These are phyloP conservation scores for Callyntrura sp. DNA, from an alignment of 2,888 invertebrate genomes.

Conservation along the genomic window DNA sequence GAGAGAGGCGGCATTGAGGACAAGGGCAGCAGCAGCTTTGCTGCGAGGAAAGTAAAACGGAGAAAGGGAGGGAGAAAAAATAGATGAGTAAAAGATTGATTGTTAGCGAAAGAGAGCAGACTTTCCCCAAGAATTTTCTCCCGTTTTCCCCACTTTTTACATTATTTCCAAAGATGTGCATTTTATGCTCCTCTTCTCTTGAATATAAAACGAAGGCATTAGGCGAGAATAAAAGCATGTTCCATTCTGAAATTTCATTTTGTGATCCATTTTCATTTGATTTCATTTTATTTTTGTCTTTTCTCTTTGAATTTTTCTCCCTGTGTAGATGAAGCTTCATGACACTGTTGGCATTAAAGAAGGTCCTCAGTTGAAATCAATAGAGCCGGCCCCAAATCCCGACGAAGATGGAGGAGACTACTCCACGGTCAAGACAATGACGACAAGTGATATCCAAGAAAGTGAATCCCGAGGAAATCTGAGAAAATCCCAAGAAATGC, in stretches of 20 bases:
- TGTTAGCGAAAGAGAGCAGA: constrained; percentile 56
- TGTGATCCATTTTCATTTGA: not conserved
- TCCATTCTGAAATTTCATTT: constrained; percentile 58
- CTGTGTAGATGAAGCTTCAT: constrained; percentile 71
- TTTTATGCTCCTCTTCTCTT: constrained; percentile 28
- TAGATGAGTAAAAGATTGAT: constrained; percentile 70
- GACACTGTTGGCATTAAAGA: constrained; percentile 70
- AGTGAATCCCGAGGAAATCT: constrained; percentile 59
- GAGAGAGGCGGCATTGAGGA: not conserved
- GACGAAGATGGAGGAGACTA: constrained; percentile 21
- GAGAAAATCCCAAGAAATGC: constrained; percentile 54
- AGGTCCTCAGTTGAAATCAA: constrained; percentile 74
- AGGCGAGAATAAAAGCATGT: not conserved
- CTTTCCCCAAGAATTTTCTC: not conserved
- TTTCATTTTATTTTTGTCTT: constrained; percentile 51
- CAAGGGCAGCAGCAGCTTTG: not conserved
- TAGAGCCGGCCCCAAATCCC: constrained; percentile 69
- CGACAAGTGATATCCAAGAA: constrained; percentile 42
- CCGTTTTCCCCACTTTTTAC: not conserved
- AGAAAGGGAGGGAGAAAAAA: constrained; percentile 10
- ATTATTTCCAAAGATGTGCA: not conserved
- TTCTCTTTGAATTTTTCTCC: constrained; percentile 42
- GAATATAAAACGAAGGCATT: constrained; percentile 24
- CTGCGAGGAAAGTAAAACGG: constrained; percentile 8
- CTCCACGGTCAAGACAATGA: not conserved